These are phyloP conservation scores for Premnoplex brunnescens DNA, from an alignment of 2,797 vertebrate genomes.

Conservation along the genomic window DNA sequence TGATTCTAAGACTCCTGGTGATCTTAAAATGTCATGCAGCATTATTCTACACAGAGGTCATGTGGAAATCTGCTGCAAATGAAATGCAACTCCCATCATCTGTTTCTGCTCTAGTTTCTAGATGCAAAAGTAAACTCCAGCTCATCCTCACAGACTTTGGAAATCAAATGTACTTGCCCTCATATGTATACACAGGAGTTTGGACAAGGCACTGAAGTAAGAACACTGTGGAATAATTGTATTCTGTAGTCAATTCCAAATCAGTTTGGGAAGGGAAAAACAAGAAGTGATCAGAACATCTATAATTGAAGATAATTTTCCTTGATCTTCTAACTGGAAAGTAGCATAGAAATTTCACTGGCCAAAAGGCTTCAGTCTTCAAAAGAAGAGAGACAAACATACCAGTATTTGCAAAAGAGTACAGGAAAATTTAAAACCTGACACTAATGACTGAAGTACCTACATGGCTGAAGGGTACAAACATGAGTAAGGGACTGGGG, in stretches of 20 bases:
- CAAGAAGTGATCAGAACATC: neutral
- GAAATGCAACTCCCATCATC: neutral
- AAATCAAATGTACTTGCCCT: neutral
- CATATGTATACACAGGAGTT: neutral
- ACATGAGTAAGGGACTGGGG: neutral
- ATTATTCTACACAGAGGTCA: neutral
- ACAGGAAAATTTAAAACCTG: neutral
- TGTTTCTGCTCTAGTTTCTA: neutral
- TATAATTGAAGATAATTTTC: neutral
- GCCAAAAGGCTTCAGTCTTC: neutral
- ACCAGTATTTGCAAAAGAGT: neutral
- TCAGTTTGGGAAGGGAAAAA: neutral
- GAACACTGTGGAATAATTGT: neutral
- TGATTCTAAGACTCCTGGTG: neutral
- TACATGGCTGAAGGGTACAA: neutral
- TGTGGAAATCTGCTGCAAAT: neutral
- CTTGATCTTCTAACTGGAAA: neutral
- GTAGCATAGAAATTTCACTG: neutral
- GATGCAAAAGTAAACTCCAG: neutral
- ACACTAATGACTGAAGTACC: neutral
- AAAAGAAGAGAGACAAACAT: neutral
- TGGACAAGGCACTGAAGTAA: neutral
- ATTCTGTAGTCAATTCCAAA: neutral
- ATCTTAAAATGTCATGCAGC: neutral
- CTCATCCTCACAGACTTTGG: neutral